A percentile compares a stretch with the other conserved stretches of the same genome.
Evolutionary conservation across 2,113 vertebrate genomes (phyloP).

Genomic region (Tachycineta bicolor): DNA sequence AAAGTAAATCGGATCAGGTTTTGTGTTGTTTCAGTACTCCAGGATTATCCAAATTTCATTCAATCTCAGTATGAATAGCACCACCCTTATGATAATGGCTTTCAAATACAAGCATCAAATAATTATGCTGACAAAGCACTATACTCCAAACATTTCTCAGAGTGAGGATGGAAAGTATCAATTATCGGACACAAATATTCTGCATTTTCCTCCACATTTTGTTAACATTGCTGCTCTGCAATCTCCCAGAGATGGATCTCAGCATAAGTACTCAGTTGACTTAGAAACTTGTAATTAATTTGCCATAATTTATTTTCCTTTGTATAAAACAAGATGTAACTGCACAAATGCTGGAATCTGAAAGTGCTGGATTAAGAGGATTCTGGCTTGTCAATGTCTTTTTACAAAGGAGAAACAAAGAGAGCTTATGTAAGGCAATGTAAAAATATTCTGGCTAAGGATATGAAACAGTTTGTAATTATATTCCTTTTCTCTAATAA

Average conservation of each 20-base stretch:
- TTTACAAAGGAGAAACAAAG: conserved; percentile 27
- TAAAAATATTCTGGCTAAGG: not conserved
- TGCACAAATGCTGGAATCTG: not conserved
- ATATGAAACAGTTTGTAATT: conserved; percentile 44
- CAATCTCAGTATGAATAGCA: not conserved
- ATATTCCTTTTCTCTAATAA: conserved; percentile 1
- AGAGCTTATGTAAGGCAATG: conserved; percentile 38
- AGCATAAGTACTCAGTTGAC: conserved; percentile 49
- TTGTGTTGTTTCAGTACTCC: not conserved
- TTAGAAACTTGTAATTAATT: conserved; percentile 59
- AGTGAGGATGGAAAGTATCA: conserved; percentile 1
- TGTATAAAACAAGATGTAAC: conserved; percentile 42
- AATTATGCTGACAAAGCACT: not conserved
- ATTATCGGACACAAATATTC: not conserved
- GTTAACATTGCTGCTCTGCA: not conserved
- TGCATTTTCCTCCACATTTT: conserved; percentile 12
- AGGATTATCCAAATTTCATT: not conserved
- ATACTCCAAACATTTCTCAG: not conserved
- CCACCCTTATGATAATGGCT: not conserved
- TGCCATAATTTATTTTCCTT: conserved; percentile 54
- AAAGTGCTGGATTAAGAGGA: conserved; percentile 37
- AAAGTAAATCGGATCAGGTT: not conserved
- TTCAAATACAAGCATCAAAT: not conserved
- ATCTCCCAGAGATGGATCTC: conserved; percentile 8
- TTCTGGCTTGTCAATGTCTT: not conserved